A percentile compares a stretch with the other conserved stretches of the same genome.
These are phyloP conservation scores for Graptemys geographica DNA, from an alignment of 2,797 vertebrate species.

Conservation along the genomic window DNA sequence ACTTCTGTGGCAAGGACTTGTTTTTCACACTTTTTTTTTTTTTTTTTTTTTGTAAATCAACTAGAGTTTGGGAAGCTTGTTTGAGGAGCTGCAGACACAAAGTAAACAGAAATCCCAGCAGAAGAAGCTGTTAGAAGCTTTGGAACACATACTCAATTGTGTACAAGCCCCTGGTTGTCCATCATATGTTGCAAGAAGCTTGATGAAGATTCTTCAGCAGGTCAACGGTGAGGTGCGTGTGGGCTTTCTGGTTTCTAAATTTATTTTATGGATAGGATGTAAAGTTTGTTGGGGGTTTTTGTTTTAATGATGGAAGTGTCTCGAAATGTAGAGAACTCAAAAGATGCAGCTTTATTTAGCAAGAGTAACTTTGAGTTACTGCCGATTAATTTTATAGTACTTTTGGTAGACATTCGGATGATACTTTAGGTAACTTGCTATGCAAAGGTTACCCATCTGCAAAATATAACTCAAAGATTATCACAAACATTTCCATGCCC, in stretches of 20 bases:
- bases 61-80: slow-evolving; percentile 85
- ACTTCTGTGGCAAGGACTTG: neutral
- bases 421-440: neutral
- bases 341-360: neutral
- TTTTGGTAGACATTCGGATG: neutral
- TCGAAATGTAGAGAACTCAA: neutral
- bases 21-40: neutral
- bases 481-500: neutral
- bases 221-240: slow-evolving; percentile 87
- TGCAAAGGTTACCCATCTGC: neutral
- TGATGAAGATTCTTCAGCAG: slow-evolving; percentile 84
- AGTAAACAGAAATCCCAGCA: slow-evolving; percentile 75
- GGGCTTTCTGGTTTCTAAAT: neutral
- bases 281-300: neutral
- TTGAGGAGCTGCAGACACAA: slow-evolving; percentile 77
- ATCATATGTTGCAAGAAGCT: slow-evolving; percentile 84
- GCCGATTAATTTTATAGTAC: neutral
- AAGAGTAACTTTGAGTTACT: neutral
- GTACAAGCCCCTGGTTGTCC: slow-evolving; percentile 83
- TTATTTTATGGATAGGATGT: neutral
- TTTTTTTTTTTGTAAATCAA: slow-evolving; percentile 33
- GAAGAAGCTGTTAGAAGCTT: slow-evolving; percentile 76
- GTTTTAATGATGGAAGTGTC: neutral
- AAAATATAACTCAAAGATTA: neutral
- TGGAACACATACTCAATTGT: slow-evolving; percentile 84